A percentile compares a stretch with the other conserved stretches of the same genome.
Evolutionary conservation across 2,888 invertebrate species (phyloP).

Genomic region (Branchellion lobata): DNA sequence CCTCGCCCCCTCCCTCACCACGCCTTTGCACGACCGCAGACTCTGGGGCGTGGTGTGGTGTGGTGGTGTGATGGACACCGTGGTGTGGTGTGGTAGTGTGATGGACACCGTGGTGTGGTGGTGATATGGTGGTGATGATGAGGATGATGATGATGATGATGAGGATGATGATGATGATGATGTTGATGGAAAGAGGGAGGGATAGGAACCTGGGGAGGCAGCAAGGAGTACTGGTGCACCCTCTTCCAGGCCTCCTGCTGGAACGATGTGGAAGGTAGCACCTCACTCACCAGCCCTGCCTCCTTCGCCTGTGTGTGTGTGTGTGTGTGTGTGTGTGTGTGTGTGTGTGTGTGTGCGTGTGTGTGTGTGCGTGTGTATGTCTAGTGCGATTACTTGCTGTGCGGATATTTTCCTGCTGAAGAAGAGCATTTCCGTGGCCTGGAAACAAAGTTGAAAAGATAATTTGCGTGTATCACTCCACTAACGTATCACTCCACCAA

Average conservation of each 20-base stretch:
- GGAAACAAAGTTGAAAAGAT: conserved; percentile 27
- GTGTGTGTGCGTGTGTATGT: background rate
- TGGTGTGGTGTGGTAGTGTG: too few relatives aligned
- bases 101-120: too few relatives aligned
- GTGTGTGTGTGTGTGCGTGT: background rate
- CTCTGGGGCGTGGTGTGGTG: too few relatives aligned
- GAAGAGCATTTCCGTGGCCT: conserved; percentile 57
- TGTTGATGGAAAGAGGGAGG: conserved; percentile 51
- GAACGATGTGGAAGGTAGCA: conserved; percentile 72
- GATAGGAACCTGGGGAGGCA: conserved; percentile 62
- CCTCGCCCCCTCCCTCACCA: conserved; percentile 69
- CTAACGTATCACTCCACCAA: conserved; percentile 75
- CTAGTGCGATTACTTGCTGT: background rate
- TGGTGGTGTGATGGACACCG: too few relatives aligned
- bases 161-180: too few relatives aligned
- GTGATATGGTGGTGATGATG: too few relatives aligned
- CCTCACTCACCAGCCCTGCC: conserved; percentile 76
- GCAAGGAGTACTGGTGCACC: conserved; percentile 63
- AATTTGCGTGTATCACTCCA: conserved; percentile 68
- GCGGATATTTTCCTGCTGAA: conserved; percentile 39
- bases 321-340: background rate
- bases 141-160: too few relatives aligned
- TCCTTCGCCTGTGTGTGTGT: conserved; percentile 70
- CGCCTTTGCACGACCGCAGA: conserved; percentile 71
- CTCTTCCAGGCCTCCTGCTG: conserved; percentile 67